phyloP scores from a whole-genome alignment of 2,113 vertebrate species.

The Atlantisia rogersi region DNA sequence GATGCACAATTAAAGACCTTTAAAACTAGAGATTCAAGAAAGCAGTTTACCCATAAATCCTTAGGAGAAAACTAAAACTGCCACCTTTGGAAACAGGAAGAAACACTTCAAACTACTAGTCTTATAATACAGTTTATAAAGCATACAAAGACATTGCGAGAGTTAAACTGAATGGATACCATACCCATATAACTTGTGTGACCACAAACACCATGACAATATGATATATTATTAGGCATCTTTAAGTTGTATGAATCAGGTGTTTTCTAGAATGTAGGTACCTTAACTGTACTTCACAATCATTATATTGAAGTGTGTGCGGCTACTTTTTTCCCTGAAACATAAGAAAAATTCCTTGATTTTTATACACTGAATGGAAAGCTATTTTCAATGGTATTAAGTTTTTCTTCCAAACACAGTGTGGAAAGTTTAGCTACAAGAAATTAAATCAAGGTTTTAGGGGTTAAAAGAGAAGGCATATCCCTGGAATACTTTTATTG shows the following conservation, averaged over 20 bases:
- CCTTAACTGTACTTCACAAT: background rate
- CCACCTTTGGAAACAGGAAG: background rate
- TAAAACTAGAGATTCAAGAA: background rate
- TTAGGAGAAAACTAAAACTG: background rate
- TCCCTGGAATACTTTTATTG: background rate
- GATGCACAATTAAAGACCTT: background rate
- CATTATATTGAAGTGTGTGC: background rate
- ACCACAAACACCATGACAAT: rapidly evolving
- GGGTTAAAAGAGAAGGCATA: background rate
- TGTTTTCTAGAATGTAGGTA: background rate
- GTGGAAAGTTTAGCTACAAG: background rate
- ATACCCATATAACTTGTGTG: background rate
- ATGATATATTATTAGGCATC: background rate
- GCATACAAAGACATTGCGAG: background rate
- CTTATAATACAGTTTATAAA: background rate
- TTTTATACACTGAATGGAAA: background rate
- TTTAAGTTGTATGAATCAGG: background rate
- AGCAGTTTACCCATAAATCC: background rate
- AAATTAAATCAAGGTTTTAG: background rate
- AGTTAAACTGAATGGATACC: background rate
- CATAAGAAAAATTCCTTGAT: background rate
- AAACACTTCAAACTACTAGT: background rate
- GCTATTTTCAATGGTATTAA: background rate
- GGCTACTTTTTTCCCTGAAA: background rate
- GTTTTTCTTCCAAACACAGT: background rate